These are phyloP conservation scores for Punctoribates punctum DNA, from an alignment of 2,888 invertebrate genomes.

Conservation along the genomic window DNA sequence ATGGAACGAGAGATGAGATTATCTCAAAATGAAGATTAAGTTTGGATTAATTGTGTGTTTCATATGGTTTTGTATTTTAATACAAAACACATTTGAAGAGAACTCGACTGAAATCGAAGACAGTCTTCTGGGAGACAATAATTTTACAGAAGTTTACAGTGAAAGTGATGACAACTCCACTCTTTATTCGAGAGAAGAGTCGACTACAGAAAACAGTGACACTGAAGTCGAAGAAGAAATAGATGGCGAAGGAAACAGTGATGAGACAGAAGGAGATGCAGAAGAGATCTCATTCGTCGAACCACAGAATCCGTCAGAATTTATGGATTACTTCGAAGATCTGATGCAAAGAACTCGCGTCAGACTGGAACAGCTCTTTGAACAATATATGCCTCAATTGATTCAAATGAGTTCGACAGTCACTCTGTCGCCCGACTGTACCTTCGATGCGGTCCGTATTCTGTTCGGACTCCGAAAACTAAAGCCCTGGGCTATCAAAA, in stretches of 20 bases:
- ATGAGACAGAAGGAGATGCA: background rate
- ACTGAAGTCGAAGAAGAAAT: background rate
- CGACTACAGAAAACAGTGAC: background rate
- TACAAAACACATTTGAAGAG: background rate
- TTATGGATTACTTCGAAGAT: slow-evolving; percentile 41
- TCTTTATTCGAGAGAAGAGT: background rate
- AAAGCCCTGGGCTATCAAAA: slow-evolving; percentile 48
- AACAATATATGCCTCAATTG: slow-evolving; percentile 38
- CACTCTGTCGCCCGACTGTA: slow-evolving; percentile 28
- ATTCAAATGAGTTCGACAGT: slow-evolving; percentile 37
- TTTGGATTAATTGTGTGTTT: background rate
- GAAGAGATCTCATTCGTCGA: slow-evolving; percentile 2
- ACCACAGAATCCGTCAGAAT: slow-evolving; percentile 37
- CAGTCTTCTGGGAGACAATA: background rate
- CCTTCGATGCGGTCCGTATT: slow-evolving; percentile 36
- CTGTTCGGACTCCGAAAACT: slow-evolving; percentile 36
- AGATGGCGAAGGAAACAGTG: too few species aligned
- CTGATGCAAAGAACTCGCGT: slow-evolving; percentile 10
- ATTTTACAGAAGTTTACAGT: background rate
- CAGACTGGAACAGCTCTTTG: slow-evolving; percentile 38
- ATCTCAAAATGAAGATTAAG: background rate
- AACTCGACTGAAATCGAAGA: background rate
- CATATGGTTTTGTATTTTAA: background rate
- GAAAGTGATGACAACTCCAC: background rate
- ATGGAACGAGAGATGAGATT: background rate